A percentile compares a stretch with the other conserved stretches of the same genome.
Evolutionary conservation across 1,140 invertebrate species (phyloP).

Genomic region (Tyrophagus putrescentiae): DNA sequence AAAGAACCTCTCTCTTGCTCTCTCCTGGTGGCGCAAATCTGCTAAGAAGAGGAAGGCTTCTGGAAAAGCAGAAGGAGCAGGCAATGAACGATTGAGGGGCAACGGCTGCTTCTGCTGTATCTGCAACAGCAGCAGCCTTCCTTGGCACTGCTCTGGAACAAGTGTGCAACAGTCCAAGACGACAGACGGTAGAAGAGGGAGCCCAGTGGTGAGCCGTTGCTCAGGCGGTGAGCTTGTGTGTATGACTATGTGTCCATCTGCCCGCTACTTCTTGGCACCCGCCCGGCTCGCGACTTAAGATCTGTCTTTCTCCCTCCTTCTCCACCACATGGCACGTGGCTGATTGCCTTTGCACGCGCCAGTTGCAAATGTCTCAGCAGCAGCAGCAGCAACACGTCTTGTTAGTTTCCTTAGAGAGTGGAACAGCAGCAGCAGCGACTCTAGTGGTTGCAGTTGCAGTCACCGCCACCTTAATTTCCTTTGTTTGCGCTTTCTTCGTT

Average conservation of each 20-base stretch:
- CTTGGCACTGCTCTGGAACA: no score
- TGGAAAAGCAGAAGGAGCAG: no score
- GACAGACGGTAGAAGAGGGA: conserved; percentile 1
- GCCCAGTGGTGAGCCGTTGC: no score
- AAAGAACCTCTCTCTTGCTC: no score
- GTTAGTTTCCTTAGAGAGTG: not conserved
- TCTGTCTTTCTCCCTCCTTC: not conserved
- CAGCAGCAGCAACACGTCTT: not conserved
- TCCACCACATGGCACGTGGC: conserved; percentile 12
- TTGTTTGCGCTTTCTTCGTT: conserved; percentile 13
- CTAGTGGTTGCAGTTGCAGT: no score
- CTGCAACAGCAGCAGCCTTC: no score
- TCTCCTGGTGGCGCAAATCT: no score
- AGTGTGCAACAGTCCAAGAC: not conserved
- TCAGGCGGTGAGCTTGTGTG: no score
- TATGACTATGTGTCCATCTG: conserved; percentile 4
- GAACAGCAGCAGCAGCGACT: not conserved
- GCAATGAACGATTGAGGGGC: no score
- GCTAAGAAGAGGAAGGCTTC: no score
- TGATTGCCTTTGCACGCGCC: conserved; percentile 8
- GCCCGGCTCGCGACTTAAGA: no score
- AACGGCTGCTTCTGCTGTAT: no score
- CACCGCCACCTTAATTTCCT: conserved; percentile 4
- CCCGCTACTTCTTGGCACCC: conserved; percentile 10
- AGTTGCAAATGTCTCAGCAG: conserved; percentile 6